Evolutionary conservation across 2,888 invertebrate genomes (phyloP), one percentile per base, ranked within the genome.

Genomic region (Anthophora plumipes): DNA sequence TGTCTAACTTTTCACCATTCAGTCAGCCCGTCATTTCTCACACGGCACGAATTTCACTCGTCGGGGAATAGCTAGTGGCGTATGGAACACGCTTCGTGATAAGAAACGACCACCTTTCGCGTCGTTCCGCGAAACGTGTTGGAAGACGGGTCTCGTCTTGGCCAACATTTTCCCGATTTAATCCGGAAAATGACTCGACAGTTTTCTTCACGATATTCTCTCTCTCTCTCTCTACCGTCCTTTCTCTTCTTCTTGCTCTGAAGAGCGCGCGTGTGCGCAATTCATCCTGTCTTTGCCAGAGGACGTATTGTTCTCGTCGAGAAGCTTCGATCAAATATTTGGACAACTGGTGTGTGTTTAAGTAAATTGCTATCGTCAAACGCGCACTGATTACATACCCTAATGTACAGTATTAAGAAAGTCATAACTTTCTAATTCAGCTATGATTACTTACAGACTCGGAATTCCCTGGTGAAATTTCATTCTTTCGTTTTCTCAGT

Each of bases 1-100:
- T 80, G 72, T 73, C 39, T 55, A 73, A 88, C 67, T 82, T 77
- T 85, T 77, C 68, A 64, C 52, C 67, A 54, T 70, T 48, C 54
- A 48, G 37, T 46, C 75, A 7, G 55, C 50, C 68, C 12, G 31
- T 66, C 50, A 57, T 83, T 61, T 78, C 66, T 69, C 69, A 43
- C 64, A 41, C 43, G 61, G 20, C 75, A 12, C 17, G n/a, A 57
- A 31, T 68, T 57, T 31, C 67, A 31, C 1, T 39, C 4, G 20
- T n/a, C 46, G 41, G 22, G 20, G 22, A 22, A 71, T 11, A 20
- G 25, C 1, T 17, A 37, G 57, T 37, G n/a, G 39, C 8, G 22
- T 14, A 31, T 6, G 37, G 22, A 48, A 54, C 31, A 31, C 43
- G 20, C 52, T 12, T 17, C 7, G 37, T 9, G 46, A 57, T 64